A percentile compares a stretch with the other conserved stretches of the same genome.
Evolutionary conservation across 1,140 invertebrate genomes (phyloP).

Genomic region (Nasonia vitripennis): DNA sequence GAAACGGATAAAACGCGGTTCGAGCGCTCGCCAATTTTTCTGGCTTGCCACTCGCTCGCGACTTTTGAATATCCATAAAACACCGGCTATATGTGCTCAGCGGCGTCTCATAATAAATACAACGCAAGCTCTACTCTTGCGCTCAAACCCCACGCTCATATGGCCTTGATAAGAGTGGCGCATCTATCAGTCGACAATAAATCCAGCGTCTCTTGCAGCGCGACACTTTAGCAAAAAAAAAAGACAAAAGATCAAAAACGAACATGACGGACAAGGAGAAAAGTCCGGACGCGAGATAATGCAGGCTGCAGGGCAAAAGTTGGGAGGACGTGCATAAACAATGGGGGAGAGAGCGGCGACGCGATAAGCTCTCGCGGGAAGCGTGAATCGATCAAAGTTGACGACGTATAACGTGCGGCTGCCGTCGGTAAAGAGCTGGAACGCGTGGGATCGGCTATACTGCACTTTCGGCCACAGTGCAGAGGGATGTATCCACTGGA

Average conservation of each 20-base stretch:
- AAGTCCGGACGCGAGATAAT: not conserved
- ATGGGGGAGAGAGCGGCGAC: not conserved
- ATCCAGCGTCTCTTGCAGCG: not conserved
- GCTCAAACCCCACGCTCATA: not conserved
- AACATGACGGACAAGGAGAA: not conserved
- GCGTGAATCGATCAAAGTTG: constrained; percentile 11
- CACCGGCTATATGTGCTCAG: not conserved
- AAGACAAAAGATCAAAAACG: not conserved
- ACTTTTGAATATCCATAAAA: constrained; percentile 25
- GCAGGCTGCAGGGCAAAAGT: not conserved
- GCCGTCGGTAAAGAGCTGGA: not conserved
- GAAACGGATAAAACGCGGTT: constrained; percentile 4
- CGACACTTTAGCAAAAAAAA: not conserved
- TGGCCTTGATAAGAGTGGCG: constrained; percentile 1
- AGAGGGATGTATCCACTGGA: not conserved
- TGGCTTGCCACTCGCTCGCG: not conserved
- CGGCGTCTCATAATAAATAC: not conserved
- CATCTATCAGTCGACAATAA: constrained; percentile 10
- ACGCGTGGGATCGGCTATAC: not conserved
- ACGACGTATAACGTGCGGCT: not conserved
- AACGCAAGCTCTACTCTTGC: not conserved
- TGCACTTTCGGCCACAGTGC: too few relatives aligned
- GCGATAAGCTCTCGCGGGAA: constrained; percentile 3
- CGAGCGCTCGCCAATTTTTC: not conserved
- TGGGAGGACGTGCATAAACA: constrained; percentile 2